Evolutionary conservation across 2,888 invertebrate species (phyloP).

Genomic region (Lasioglossum marginatum): DNA sequence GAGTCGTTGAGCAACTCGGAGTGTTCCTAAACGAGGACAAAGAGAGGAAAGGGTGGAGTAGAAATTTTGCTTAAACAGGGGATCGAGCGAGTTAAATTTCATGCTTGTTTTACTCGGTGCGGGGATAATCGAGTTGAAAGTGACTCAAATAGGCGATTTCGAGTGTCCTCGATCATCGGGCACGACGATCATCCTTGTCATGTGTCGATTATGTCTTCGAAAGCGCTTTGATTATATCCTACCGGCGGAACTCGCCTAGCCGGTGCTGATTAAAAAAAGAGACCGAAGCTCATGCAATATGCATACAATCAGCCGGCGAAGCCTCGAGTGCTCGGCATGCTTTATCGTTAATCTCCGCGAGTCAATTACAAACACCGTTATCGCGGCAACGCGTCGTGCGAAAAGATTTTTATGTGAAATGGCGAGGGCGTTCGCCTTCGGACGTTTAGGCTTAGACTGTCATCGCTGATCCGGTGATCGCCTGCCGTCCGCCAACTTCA

Average conservation of each 20-base stretch:
- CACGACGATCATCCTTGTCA: not conserved
- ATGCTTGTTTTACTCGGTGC: not conserved
- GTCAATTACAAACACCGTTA: constrained; percentile 53
- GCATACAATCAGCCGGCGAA: constrained; percentile 29
- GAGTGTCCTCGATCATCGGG: not conserved
- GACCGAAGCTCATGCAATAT: constrained; percentile 37
- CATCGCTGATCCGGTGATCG: not conserved
- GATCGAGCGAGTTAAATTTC: not conserved
- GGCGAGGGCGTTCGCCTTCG: not conserved
- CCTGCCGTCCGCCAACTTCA: not conserved
- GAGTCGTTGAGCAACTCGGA: not conserved
- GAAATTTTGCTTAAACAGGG: not conserved
- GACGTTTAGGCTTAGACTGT: not conserved
- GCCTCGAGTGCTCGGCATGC: constrained; percentile 25
- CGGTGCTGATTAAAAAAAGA: constrained; percentile 2
- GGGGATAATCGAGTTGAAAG: not conserved
- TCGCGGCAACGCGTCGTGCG: constrained; percentile 21
- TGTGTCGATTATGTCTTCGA: not conserved
- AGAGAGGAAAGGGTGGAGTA: not conserved
- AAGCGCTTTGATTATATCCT: constrained; percentile 5
- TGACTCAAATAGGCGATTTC: not conserved
- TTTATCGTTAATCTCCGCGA: constrained; percentile 49
- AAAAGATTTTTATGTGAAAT: constrained; percentile 20
- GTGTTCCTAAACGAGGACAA: not conserved
- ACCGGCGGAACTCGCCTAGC: not conserved